Percentiles rank a stretch among this genome's conserved stretches.
Evolutionary conservation across 2,888 invertebrate genomes (phyloP).

Genomic region (Drosophila nigricruria): DNA sequence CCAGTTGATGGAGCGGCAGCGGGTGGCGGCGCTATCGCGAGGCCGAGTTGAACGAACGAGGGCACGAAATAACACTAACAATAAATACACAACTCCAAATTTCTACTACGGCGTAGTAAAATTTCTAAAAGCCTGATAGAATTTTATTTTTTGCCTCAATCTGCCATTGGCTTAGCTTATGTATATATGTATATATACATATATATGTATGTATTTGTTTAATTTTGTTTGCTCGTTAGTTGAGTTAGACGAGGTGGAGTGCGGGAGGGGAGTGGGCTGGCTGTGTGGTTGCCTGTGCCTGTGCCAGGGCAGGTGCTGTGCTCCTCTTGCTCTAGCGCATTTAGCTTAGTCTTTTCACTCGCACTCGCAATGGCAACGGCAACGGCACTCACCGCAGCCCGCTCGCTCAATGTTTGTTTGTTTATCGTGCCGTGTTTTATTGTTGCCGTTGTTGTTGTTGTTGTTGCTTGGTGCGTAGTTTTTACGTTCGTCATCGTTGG

Average conservation of each 20-base stretch:
- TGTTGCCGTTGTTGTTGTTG: constrained; percentile 62
- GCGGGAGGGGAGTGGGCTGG: background rate
- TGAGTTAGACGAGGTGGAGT: constrained; percentile 8
- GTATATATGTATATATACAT: constrained; percentile 43
- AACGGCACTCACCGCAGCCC: constrained; percentile 20
- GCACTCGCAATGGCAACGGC: constrained; percentile 12
- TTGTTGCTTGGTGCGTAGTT: constrained; percentile 76
- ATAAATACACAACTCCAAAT: constrained; percentile 56
- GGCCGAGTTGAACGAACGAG: constrained; percentile 72
- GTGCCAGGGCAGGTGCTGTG: constrained; percentile 64
- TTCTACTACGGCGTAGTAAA: constrained; percentile 79
- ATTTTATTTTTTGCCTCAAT: constrained; percentile 54
- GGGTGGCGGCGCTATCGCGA: constrained; percentile 29
- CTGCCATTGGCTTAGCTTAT: constrained; percentile 64
- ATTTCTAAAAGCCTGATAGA: constrained; percentile 64
- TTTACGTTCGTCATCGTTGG: constrained; percentile 80
- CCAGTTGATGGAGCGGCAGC: constrained; percentile 33
- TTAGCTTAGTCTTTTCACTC: constrained; percentile 29
- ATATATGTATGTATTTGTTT: constrained; percentile 66
- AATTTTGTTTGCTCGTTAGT: constrained; percentile 81
- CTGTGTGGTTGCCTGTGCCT: constrained; percentile 30
- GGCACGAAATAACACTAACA: constrained; percentile 44
- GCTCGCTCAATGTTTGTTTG: constrained; percentile 71
- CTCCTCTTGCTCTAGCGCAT: constrained; percentile 41
- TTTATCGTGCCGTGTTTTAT: constrained; percentile 79